Base-by-base conservation (phyloP, 2,113 vertebrate genomes). In the Xiphorhynchus elegans region DNA sequence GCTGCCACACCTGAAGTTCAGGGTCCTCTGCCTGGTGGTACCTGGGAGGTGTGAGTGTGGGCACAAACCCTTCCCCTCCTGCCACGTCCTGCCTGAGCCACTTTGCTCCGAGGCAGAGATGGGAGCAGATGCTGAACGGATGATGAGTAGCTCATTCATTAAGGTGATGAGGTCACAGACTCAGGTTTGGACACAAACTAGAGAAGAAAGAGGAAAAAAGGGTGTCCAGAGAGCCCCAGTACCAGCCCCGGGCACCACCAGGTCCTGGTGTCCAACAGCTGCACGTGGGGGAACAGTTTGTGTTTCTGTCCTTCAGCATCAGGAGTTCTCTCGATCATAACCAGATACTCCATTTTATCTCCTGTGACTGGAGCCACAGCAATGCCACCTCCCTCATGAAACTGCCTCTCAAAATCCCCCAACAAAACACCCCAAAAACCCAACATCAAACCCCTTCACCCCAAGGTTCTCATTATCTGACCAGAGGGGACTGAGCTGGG, bases 351-450 rank as follows among this genome's bases (percentile, higher is more conserved):
- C 2, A 15, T 66, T 85, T 49, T 10, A 4, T 18, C 12, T 88
- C 19, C 33, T 62, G 31, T 8, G 75, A 55, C 13, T n/a, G 31
- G 39, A 56, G 20, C 12, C 74, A 75, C 60, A n/a, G 33, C 17
- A 47, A 53, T 1, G 4, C 31, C 85, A 58, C 16, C 44, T 21
- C 56, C 18, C 10, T 7, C 0, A 0, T 23, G 40, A 15, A 1
- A 0, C 21, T 24, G 17, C 29, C 16, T 9, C 46, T 8, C 28
- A 15, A 24, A 16, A 4, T 8, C 5, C 7, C 21, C 8, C 17
- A 1, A 17, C 11, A 29, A 44, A 59, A 19, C 24, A 26, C 13
- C 0, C 1, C 17, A 5, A 2, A 42, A 53, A 24, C 4, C 0
- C 72, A 64, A 6, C 26, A 52, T 20, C 31, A 35, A 77, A 12